These are phyloP conservation scores for Amniataba percoides DNA, from an alignment of 2,797 vertebrate genomes.

Conservation along the genomic window DNA sequence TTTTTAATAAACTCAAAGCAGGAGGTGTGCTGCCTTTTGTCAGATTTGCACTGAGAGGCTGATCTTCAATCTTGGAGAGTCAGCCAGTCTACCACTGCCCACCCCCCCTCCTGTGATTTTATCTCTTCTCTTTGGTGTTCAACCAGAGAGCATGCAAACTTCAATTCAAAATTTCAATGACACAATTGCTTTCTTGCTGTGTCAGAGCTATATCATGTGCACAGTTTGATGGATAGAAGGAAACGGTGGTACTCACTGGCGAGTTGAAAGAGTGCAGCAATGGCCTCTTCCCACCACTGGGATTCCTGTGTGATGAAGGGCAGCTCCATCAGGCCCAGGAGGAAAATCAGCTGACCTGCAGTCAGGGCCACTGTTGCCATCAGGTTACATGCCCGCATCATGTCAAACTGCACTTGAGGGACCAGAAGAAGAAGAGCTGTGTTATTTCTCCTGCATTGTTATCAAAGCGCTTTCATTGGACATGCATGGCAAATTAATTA, in stretches of 20 bases:
- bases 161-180: slow-evolving; percentile 3
- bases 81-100: slow-evolving; percentile 1
- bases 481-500: not conserved
- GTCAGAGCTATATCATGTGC: not conserved
- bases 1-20: not conserved
- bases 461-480: not conserved
- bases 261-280: slow-evolving; percentile 96
- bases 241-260: slow-evolving; percentile 91
- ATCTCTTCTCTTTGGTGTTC: slow-evolving; percentile 5
- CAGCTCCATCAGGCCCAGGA: slow-evolving; percentile 92
- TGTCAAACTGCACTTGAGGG: slow-evolving; percentile 96
- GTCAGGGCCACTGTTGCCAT: slow-evolving; percentile 95
- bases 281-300: slow-evolving; percentile 99
- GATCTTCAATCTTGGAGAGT: slow-evolving; percentile 14
- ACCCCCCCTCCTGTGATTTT: slow-evolving; percentile 4
- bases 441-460: slow-evolving; percentile 47
- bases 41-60: not conserved
- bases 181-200: slow-evolving; percentile 10
- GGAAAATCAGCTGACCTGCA: slow-evolving; percentile 94
- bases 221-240: not conserved
- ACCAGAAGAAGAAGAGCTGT: slow-evolving; percentile 42
- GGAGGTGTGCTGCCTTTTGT: slow-evolving; percentile 1
- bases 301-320: slow-evolving; percentile 92
- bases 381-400: slow-evolving; percentile 99
- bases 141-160: slow-evolving; percentile 18